phyloP scores from a whole-genome alignment of 2,113 vertebrate genomes.

The Mugil cephalus region DNA sequence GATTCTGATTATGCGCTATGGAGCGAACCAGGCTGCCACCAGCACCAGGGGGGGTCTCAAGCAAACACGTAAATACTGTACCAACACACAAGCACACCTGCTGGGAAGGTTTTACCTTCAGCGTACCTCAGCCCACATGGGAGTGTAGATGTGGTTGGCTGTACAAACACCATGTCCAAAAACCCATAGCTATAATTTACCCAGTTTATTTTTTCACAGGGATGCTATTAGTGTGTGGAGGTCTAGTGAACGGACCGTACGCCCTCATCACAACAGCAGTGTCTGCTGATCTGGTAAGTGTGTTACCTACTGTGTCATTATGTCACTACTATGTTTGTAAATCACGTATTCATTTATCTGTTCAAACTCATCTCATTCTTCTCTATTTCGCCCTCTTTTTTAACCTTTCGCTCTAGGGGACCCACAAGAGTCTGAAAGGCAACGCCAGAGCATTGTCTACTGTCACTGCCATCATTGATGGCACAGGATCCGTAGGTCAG shows the following conservation, averaged over 20 bases:
- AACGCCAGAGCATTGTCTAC: conserved; percentile 94
- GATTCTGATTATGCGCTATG: no score
- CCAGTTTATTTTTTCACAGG: conserved; percentile 71
- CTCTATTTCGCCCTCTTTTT: not conserved
- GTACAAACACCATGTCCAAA: no score
- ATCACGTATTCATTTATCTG: not conserved
- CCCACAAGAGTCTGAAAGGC: conserved; percentile 92
- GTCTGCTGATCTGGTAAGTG: conserved; percentile 94
- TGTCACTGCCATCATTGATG: conserved; percentile 95
- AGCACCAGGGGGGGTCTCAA: no score
- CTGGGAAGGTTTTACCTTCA: no score
- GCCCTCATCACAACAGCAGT: conserved; percentile 96
- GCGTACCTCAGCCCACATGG: no score
- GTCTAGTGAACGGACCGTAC: conserved; percentile 94
- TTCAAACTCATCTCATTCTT: not conserved
- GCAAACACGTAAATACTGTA: no score
- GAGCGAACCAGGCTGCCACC: no score
- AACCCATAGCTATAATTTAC: no score
- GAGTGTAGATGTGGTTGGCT: no score
- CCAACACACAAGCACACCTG: no score
- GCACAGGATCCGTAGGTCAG: conserved; percentile 90
- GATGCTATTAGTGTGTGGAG: conserved; percentile 92
- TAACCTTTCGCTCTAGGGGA: conserved; percentile 84
- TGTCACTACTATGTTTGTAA: no score
- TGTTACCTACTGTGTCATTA: not conserved